Conservation (phyloP, 2,888 invertebrate species). For the Calliopum simillimum region DNA sequence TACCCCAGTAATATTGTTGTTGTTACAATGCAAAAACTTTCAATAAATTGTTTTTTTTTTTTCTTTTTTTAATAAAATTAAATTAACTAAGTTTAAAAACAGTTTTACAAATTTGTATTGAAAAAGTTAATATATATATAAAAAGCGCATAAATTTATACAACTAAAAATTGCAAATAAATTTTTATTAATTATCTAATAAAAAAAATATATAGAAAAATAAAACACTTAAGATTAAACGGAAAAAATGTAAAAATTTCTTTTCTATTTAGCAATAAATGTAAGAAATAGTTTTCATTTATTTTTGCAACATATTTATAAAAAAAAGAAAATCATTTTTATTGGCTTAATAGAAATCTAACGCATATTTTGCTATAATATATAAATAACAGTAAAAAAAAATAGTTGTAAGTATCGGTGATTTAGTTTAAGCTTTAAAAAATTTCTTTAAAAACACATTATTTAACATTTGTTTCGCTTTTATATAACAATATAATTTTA, state of each 20-base stretch:
- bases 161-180: slow-evolving; percentile 14
- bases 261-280: no score
- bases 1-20: neutral
- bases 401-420: neutral
- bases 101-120: neutral
- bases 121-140: slow-evolving; percentile 8
- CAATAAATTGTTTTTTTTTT: neutral
- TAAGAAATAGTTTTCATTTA: slow-evolving; percentile 1
- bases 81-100: slow-evolving; percentile 13
- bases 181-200: neutral
- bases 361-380: slow-evolving; percentile 9
- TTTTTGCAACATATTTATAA: slow-evolving; percentile 9
- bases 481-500: neutral
- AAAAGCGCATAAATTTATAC: slow-evolving; percentile 13
- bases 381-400: slow-evolving; percentile 28
- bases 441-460: slow-evolving; percentile 1
- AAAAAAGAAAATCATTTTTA: slow-evolving; percentile 8
- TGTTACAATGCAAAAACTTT: neutral
- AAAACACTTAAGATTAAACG: no score
- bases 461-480: slow-evolving; percentile 5
- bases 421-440: slow-evolving; percentile 21
- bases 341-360: slow-evolving; percentile 10
- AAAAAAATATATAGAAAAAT: no score
- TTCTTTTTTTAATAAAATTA: slow-evolving; percentile 1
- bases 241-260: no score